A percentile compares a stretch with the other conserved stretches of the same genome.
Conservation (phyloP, 2,113 vertebrate genomes). For the Danio rerio region DNA sequence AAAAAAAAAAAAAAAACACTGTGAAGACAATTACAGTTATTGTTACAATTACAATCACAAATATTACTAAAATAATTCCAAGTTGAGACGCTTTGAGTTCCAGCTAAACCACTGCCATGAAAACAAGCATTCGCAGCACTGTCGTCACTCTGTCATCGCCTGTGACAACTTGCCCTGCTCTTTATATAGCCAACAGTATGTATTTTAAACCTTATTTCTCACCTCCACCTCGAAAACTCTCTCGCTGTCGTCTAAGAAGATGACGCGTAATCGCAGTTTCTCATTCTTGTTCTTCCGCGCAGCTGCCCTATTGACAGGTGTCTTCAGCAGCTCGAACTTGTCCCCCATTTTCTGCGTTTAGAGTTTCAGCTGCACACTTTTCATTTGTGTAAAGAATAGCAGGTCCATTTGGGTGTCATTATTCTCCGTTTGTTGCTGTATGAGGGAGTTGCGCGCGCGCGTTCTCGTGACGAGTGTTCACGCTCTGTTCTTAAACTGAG, state of each 20-base stretch:
- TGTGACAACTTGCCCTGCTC: neutral
- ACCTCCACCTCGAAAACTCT: conserved; percentile 81
- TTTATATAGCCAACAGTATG: neutral
- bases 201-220: conserved; percentile 32
- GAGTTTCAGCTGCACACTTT: neutral
- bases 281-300: conserved; percentile 64
- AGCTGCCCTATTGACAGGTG: conserved; percentile 34
- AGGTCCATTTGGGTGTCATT: neutral
- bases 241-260: conserved; percentile 79
- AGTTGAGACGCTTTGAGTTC: too few relatives aligned
- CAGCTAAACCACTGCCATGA: neutral
- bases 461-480: conserved; percentile 36
- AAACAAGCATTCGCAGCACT: neutral
- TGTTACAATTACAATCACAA: too few relatives aligned
- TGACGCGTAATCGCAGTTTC: conserved; percentile 73
- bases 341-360: conserved; percentile 51
- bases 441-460: conserved; percentile 21
- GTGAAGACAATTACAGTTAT: too few relatives aligned
- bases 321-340: conserved; percentile 59
- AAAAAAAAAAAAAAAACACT: too few relatives aligned
- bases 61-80: too few relatives aligned
- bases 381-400: neutral
- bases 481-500: conserved; percentile 22
- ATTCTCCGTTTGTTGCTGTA: neutral
- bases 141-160: neutral